Conservation (phyloP, 37 sponge, comb jelly and placozoan genomes). For the Aplysina aerophoba region DNA sequence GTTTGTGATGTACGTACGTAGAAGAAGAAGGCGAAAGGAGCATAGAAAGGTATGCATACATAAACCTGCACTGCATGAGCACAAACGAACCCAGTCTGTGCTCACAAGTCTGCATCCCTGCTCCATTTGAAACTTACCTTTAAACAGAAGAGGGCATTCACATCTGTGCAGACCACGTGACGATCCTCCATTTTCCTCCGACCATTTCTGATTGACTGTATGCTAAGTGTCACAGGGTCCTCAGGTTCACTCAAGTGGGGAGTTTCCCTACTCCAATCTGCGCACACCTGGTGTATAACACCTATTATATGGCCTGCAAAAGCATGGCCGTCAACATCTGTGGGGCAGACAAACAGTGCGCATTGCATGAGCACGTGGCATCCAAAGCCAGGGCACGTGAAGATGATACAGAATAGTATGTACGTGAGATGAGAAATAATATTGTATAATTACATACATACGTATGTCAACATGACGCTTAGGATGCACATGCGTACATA, state of each 20-base stretch:
- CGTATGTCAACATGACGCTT: too few relatives aligned
- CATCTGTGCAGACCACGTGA: conserved; percentile 79
- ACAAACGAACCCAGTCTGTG: too few relatives aligned
- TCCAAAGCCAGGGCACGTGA: too few relatives aligned
- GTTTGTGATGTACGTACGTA: neutral
- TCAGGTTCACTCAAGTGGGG: conserved; percentile 42
- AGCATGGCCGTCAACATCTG: conserved; percentile 43
- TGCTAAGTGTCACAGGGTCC: conserved; percentile 40
- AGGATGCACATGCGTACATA: too few relatives aligned
- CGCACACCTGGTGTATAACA: conserved; percentile 58
- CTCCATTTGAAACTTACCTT: conserved; percentile 50
- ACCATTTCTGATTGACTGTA: conserved; percentile 76
- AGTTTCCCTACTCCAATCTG: conserved; percentile 46
- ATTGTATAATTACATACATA: too few relatives aligned
- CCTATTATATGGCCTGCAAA: conserved; percentile 32
- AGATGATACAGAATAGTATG: too few relatives aligned
- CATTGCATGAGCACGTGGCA: too few relatives aligned
- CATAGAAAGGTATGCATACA: neutral
- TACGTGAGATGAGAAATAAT: too few relatives aligned
- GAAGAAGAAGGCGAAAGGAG: neutral
- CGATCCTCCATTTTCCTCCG: conserved; percentile 98
- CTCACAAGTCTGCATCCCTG: too few relatives aligned
- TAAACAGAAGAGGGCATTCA: conserved; percentile 77
- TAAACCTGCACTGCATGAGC: neutral
- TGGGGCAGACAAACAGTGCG: neutral